Evolutionary conservation across 2,888 invertebrate species (phyloP).

Genomic region (Nemotelus nigrinus): DNA sequence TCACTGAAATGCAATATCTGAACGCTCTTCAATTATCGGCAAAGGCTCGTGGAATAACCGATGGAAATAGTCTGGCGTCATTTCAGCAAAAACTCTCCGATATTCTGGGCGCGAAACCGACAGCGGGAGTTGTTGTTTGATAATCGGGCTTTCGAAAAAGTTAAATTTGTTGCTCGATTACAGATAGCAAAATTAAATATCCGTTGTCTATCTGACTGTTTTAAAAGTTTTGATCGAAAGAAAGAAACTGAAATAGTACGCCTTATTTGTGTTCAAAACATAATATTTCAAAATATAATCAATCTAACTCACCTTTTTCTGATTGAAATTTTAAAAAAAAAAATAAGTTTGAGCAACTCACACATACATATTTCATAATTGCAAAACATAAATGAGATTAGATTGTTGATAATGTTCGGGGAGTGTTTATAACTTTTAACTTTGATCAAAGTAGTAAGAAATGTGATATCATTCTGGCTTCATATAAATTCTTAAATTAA

Average conservation of each 20-base stretch:
- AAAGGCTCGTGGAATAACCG: slow-evolving; percentile 68
- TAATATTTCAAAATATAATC: neutral
- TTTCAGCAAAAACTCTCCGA: slow-evolving; percentile 84
- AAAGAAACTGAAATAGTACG: neutral
- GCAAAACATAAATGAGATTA: too few relatives aligned
- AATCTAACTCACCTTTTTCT: too few relatives aligned
- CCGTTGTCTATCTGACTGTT: neutral
- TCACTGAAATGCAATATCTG: slow-evolving; percentile 87
- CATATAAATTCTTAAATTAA: too few relatives aligned
- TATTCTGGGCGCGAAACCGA: slow-evolving; percentile 75
- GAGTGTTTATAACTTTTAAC: too few relatives aligned
- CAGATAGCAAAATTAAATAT: neutral
- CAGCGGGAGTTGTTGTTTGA: slow-evolving; percentile 83
- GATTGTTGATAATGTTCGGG: too few relatives aligned
- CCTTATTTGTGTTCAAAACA: slow-evolving; percentile 44
- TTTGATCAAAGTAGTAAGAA: too few relatives aligned
- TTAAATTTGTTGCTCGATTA: neutral
- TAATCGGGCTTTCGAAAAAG: slow-evolving; percentile 25
- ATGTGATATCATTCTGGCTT: too few relatives aligned
- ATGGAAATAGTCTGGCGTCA: slow-evolving; percentile 70
- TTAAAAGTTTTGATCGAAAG: neutral
- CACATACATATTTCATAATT: too few relatives aligned
- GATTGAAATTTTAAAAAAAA: too few relatives aligned
- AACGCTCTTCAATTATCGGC: slow-evolving; percentile 84
- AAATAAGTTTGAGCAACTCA: too few relatives aligned